Evolutionary conservation across 2,888 invertebrate species (phyloP).

Genomic region (Tigriopus californicus): DNA sequence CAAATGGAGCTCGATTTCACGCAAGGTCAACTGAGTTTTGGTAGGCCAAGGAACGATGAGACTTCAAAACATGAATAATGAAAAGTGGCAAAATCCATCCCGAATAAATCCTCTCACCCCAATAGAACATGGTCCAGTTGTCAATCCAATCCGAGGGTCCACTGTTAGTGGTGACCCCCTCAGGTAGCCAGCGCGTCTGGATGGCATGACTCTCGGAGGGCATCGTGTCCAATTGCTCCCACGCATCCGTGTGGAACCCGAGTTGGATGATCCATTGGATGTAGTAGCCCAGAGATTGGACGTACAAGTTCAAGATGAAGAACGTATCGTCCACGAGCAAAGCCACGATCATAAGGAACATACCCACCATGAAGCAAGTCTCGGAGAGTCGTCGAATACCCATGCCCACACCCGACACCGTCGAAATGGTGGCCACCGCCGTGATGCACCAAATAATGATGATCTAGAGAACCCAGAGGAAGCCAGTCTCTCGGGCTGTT

Average conservation of each 20-base stretch:
- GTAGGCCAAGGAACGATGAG: no score
- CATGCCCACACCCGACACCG: constrained; percentile 8
- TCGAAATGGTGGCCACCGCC: constrained; percentile 11
- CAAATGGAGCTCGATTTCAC: no score
- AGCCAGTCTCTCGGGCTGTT: not conserved
- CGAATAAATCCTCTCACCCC: not conserved
- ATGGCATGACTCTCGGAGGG: not conserved
- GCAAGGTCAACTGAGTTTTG: no score
- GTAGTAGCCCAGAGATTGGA: constrained; percentile 9
- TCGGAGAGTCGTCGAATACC: constrained; percentile 11
- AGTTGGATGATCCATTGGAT: constrained; percentile 2
- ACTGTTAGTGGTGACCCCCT: not conserved
- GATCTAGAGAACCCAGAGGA: not conserved
- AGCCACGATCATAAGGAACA: constrained; percentile 9
- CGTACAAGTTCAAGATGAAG: constrained; percentile 6
- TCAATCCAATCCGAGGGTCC: constrained; percentile 9
- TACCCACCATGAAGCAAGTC: constrained; percentile 6
- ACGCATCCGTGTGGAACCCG: constrained; percentile 14
- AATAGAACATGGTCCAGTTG: constrained; percentile 14
- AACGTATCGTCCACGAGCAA: constrained; percentile 4
- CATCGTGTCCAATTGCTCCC: constrained; percentile 4
- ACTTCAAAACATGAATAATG: no score
- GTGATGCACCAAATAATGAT: constrained; percentile 11
- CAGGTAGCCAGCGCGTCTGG: not conserved
- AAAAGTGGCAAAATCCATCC: no score